A percentile compares a stretch with the other conserved stretches of the same genome.
Evolutionary conservation across 2,797 vertebrate genomes (phyloP).

Genomic region (Sylvia borin): DNA sequence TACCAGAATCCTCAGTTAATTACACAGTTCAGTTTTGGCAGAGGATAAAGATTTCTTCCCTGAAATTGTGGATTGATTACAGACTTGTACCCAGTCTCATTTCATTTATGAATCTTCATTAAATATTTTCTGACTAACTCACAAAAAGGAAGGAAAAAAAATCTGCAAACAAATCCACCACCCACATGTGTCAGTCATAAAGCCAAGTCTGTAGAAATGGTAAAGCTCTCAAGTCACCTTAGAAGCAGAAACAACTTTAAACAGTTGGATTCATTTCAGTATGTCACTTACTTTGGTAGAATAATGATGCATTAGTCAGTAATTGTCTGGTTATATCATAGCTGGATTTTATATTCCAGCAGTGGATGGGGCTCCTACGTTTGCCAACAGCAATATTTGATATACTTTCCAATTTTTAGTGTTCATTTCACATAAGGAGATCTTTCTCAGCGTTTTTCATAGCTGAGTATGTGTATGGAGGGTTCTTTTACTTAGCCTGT

Average conservation of each 20-base stretch:
- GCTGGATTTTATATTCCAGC: neutral
- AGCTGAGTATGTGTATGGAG: neutral
- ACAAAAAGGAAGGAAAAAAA: constrained; percentile 38
- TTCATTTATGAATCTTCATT: constrained; percentile 73
- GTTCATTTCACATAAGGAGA: neutral
- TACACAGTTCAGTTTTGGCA: constrained; percentile 73
- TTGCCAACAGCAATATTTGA: neutral
- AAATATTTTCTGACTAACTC: constrained; percentile 62
- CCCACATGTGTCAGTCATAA: constrained; percentile 22
- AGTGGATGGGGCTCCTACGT: neutral
- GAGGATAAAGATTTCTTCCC: constrained; percentile 67
- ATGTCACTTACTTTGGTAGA: neutral
- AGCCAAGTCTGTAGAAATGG: neutral
- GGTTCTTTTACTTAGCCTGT: neutral
- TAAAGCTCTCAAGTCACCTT: neutral
- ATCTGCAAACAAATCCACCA: constrained; percentile 49
- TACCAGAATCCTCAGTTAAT: constrained; percentile 75
- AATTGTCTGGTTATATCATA: neutral
- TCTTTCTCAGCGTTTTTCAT: neutral
- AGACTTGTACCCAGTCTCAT: constrained; percentile 53
- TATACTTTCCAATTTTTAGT: neutral
- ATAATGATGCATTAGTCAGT: neutral
- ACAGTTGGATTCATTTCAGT: neutral
- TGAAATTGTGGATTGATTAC: constrained; percentile 74
- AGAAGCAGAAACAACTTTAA: neutral